These are phyloP conservation scores for Miniopterus natalensis DNA, from an alignment of 2,113 vertebrate genomes.

Conservation along the genomic window DNA sequence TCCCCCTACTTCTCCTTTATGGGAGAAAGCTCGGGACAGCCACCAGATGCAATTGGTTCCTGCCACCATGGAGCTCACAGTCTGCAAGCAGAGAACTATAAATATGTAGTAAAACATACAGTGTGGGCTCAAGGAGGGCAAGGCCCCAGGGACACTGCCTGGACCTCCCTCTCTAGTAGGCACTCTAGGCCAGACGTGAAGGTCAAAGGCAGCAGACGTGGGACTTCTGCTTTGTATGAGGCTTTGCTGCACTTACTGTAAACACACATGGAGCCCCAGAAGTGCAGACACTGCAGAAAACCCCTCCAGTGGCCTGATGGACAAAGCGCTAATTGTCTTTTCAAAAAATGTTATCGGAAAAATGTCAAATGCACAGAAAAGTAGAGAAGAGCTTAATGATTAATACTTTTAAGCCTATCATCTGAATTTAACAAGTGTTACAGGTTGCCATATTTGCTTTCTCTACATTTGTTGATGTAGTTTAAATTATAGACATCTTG, in stretches of 20 bases:
- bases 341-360: background rate
- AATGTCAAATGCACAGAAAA: background rate
- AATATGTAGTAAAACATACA: background rate
- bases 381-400: background rate
- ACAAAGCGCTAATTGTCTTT: background rate
- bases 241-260: background rate
- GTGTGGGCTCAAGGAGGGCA: background rate
- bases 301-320: background rate
- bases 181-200: accelerated
- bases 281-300: background rate
- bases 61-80: background rate
- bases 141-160: background rate
- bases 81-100: background rate
- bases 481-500: slow-evolving; percentile 11
- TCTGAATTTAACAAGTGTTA: background rate
- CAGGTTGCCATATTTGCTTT: background rate
- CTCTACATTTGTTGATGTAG: background rate
- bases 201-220: background rate
- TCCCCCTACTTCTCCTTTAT: background rate
- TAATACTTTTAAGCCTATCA: background rate
- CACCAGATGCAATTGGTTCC: background rate
- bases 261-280: no score
- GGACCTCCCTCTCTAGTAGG: background rate
- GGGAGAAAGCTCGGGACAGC: background rate
- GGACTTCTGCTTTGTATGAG: background rate